phyloP scores from a whole-genome alignment of 2,888 invertebrate genomes.

The Phyllotreta cruciferae region DNA sequence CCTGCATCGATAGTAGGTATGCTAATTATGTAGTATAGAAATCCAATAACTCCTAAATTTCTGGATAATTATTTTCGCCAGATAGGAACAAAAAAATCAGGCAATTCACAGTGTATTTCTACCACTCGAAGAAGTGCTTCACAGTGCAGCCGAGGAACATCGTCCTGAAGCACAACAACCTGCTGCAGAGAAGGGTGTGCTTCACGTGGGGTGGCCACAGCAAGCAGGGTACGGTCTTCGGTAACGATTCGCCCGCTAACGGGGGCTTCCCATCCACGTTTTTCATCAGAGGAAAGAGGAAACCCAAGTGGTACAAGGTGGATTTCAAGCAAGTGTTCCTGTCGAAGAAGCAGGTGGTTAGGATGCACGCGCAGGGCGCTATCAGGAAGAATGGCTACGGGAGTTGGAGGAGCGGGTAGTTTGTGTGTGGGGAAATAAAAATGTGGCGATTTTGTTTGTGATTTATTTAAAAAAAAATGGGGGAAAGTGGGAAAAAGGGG shows the following conservation, averaged over 20 bases:
- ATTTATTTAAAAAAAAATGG: too few species aligned
- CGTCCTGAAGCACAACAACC: constrained; percentile 44
- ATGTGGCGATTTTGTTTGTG: too few species aligned
- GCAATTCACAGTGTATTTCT: constrained; percentile 41
- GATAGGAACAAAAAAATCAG: constrained; percentile 42
- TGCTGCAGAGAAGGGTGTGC: constrained; percentile 40
- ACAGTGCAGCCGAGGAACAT: constrained; percentile 42
- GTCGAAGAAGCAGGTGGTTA: constrained; percentile 42
- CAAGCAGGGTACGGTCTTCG: constrained; percentile 42
- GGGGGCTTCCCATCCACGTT: constrained; percentile 44
- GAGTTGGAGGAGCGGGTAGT: too few species aligned
- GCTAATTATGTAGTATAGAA: constrained; percentile 7
- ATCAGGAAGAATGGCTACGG: neutral
- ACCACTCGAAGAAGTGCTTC: constrained; percentile 40
- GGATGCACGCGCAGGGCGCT: constrained; percentile 32
- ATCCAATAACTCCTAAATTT: neutral
- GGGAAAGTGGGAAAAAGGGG: too few species aligned
- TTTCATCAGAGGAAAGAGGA: constrained; percentile 39
- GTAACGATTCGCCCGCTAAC: constrained; percentile 46
- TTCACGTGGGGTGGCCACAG: constrained; percentile 37
- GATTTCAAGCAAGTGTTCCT: constrained; percentile 42
- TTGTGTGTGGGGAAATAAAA: neutral
- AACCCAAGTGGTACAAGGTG: constrained; percentile 40
- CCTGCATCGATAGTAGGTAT: constrained; percentile 36
- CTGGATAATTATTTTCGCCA: constrained; percentile 9